Base-by-base conservation (phyloP, 2,113 vertebrate genomes). In the Larimichthys crocea region DNA sequence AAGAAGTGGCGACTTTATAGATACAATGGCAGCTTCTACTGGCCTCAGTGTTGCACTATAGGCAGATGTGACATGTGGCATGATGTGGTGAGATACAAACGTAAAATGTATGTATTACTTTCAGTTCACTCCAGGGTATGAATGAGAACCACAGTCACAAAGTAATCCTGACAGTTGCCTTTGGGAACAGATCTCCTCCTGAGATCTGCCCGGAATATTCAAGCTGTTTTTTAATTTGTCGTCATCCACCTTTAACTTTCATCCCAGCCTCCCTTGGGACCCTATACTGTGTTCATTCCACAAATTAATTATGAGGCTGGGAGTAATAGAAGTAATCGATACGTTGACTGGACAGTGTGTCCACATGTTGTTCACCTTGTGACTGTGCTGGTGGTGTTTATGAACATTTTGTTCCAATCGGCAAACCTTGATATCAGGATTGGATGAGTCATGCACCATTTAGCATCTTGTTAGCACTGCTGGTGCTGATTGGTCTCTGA, bases 261-360 rank as follows among this genome's bases (percentile, higher is more conserved):
- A 68, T 68, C 61, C 12, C 20, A 20, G 14, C 55, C 14, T 80
- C 57, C 72, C 12, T 12, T 4, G 55, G 48, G 56, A 55, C 50
- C 29, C 50, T 7, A 20, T 7, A 60, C 42, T 26, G 49, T 65
- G 72, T 69, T 88, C 48, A 79, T 74, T 40, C 14, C 17, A 29
- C 46, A 79, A 52, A 86, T 80, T 80, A 71, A 84, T 82, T 62
- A 78, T 35, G 46, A 55, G 20, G 19, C 69, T 55, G 26, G 57
- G 57, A 31, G 16, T 9, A 17, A 31, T 17, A 69, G 75, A 56
- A 84, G 69, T 14, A 14, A 71, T 85, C 65, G 0, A 73, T 90
- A 50, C 9, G 80, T 66, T n/a, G 50, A 77, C 24, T 26, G 42
- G 77, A 35, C 71, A n/a, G 17, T 44, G 49, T 57, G 60, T 71